Evolutionary conservation across 53 echinoderm and acorn worm genomes (phyloP).

Genomic region (Henricia sp.): DNA sequence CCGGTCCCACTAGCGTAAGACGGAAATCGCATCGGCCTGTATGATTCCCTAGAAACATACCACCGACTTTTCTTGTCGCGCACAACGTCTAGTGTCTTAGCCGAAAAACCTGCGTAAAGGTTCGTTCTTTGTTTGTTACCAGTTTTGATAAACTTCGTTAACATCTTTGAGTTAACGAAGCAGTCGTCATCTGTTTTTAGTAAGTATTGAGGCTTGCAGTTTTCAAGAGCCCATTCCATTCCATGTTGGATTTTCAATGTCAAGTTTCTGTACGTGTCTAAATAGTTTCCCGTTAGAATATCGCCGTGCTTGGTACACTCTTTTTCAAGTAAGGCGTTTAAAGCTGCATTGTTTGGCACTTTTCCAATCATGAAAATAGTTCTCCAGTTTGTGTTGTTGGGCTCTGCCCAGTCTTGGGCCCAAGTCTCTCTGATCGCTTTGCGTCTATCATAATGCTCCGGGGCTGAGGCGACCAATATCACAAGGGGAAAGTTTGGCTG

Average conservation of each 20-base stretch:
- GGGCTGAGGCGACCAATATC: conserved; percentile 88
- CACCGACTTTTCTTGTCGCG: conserved; percentile 64
- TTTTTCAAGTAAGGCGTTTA: conserved; percentile 44
- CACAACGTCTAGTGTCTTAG: conserved; percentile 47
- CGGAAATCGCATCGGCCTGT: conserved; percentile 61
- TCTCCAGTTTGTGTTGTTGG: conserved; percentile 58
- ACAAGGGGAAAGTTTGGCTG: conserved; percentile 56
- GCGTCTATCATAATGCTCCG: conserved; percentile 72
- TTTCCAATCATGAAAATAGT: conserved; percentile 39
- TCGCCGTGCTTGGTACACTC: conserved; percentile 76
- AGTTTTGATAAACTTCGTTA: conserved; percentile 68
- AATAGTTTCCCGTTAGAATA: conserved; percentile 78
- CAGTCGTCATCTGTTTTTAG: conserved; percentile 95
- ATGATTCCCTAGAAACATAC: conserved; percentile 62
- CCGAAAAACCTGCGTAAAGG: conserved; percentile 76
- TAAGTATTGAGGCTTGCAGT: conserved; percentile 83
- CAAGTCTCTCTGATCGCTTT: conserved; percentile 90
- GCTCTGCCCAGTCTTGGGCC: conserved; percentile 69
- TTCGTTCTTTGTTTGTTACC: conserved; percentile 66
- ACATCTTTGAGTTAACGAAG: conserved; percentile 79
- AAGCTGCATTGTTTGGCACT: conserved; percentile 1
- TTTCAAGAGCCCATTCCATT: conserved; percentile 76
- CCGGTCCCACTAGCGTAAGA: conserved; percentile 86
- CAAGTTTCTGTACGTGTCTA: conserved; percentile 79
- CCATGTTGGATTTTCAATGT: conserved; percentile 94